Conservation (phyloP, 1,140 invertebrate species). For the Cyclina sinensis region DNA sequence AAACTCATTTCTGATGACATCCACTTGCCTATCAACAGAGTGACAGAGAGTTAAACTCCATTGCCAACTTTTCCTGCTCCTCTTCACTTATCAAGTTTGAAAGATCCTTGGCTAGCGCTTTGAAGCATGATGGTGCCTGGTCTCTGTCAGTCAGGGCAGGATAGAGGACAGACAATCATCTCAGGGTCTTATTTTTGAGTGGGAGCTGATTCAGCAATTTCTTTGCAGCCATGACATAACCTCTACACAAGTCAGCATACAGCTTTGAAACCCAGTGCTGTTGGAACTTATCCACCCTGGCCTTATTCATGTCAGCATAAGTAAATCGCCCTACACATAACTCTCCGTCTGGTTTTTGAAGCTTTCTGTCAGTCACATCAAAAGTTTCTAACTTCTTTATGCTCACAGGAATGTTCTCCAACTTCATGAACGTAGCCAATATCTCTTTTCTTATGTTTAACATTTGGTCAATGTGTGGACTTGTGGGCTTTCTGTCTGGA, state of each 20-base stretch:
- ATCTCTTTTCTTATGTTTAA: neutral
- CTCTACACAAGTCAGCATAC: too few species aligned
- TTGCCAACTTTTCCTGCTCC: neutral
- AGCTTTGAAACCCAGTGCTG: too few species aligned
- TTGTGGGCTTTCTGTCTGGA: conserved; percentile 25
- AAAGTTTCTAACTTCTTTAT: too few species aligned
- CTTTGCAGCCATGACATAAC: neutral
- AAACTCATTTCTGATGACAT: neutral
- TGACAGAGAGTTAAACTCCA: neutral
- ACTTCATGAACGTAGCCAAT: conserved; percentile 38
- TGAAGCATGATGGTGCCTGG: neutral
- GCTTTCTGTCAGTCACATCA: too few species aligned
- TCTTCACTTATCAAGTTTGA: conserved; percentile 19
- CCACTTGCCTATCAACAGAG: conserved; percentile 14
- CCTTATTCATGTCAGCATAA: too few species aligned
- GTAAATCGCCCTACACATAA: too few species aligned
- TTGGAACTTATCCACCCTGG: too few species aligned
- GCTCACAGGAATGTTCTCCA: conserved; percentile 48
- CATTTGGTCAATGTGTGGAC: conserved; percentile 3
- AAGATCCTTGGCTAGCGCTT: neutral
- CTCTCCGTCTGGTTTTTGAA: too few species aligned
- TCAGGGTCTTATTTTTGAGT: conserved; percentile 18
- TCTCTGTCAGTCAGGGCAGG: neutral
- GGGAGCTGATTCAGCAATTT: conserved; percentile 37
- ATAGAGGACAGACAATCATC: conserved; percentile 14